phyloP scores from a whole-genome alignment of 2,888 invertebrate genomes.

The Pammene aurita region DNA sequence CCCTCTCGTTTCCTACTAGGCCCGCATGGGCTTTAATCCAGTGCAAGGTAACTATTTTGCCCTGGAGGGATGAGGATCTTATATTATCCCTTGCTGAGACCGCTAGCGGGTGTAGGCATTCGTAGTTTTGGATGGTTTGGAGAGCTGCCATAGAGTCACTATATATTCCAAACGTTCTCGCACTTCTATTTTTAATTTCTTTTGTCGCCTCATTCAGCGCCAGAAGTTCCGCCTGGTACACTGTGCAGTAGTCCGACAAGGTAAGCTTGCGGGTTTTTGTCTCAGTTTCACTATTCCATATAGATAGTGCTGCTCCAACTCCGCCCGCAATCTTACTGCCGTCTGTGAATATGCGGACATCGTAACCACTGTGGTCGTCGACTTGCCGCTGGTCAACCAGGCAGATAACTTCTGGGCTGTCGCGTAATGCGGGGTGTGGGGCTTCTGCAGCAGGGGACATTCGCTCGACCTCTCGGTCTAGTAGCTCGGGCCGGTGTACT shows the following conservation, averaged over 20 bases:
- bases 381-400: no score
- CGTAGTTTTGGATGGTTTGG: background rate
- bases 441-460: no score
- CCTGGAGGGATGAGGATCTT: background rate
- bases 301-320: background rate
- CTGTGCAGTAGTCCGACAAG: background rate
- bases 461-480: no score
- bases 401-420: no score
- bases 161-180: background rate
- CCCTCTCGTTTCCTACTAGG: no score
- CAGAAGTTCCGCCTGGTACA: background rate
- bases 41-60: no score
- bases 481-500: no score
- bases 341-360: background rate
- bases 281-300: background rate
- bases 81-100: background rate
- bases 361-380: background rate
- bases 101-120: background rate
- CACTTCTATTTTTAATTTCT: background rate
- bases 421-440: no score
- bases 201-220: background rate
- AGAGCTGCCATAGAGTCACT: background rate
- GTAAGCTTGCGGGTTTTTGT: background rate
- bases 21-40: no score
- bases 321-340: background rate